Percentiles rank a stretch among this genome's conserved stretches.
phyloP scores from a whole-genome alignment of 2,888 invertebrate species.

The Syrista parreyssii region DNA sequence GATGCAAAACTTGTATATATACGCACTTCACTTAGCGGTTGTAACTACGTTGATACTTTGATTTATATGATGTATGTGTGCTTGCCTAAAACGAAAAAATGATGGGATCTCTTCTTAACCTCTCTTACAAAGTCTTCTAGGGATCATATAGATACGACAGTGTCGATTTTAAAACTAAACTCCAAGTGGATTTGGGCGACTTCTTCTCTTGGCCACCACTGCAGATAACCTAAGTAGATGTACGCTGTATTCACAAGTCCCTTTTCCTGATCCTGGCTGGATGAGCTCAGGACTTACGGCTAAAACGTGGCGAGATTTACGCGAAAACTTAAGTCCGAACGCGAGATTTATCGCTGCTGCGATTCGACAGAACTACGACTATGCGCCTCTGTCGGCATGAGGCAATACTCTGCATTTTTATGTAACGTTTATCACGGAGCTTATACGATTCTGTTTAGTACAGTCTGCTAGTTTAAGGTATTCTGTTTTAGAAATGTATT shows the following conservation, averaged over 20 bases:
- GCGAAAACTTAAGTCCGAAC: slow-evolving; percentile 61
- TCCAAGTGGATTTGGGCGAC: slow-evolving; percentile 54
- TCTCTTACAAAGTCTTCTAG: neutral
- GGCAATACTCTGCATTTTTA: slow-evolving; percentile 1
- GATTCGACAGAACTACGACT: slow-evolving; percentile 17
- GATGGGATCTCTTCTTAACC: neutral
- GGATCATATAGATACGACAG: slow-evolving; percentile 13
- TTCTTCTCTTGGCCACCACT: neutral
- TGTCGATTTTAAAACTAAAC: slow-evolving; percentile 56
- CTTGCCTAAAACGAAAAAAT: neutral
- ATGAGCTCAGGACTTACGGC: slow-evolving; percentile 64
- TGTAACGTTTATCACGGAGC: neutral
- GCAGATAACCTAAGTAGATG: neutral
- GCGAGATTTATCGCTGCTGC: slow-evolving; percentile 61
- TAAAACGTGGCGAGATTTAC: slow-evolving; percentile 66
- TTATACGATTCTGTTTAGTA: neutral
- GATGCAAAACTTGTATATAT: neutral
- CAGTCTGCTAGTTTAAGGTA: neutral
- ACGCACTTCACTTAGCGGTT: neutral
- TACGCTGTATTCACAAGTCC: slow-evolving; percentile 36
- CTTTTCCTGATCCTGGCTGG: slow-evolving; percentile 55
- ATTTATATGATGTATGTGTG: neutral
- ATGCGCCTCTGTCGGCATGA: neutral
- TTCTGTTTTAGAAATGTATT: neutral
- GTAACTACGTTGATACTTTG: neutral